These are phyloP conservation scores for Actinia tenebrosa DNA, from an alignment of 64 coral and sea anemone species.

Conservation along the genomic window DNA sequence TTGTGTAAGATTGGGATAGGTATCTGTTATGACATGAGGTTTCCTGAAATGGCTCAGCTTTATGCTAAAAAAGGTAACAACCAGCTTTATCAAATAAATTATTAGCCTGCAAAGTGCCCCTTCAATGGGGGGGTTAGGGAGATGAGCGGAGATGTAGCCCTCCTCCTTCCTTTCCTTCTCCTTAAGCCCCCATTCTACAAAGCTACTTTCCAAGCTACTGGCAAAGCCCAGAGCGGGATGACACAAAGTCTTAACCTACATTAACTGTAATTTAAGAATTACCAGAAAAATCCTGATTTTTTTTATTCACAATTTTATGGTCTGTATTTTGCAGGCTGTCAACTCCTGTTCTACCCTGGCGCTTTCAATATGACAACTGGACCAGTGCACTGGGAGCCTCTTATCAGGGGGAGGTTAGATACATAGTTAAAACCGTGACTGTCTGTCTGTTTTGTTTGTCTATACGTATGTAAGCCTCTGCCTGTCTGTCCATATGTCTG, in stretches of 20 bases:
- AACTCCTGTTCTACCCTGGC: constrained; percentile 88
- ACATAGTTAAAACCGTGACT: neutral
- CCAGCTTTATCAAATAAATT: neutral
- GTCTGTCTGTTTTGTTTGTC: too few relatives aligned
- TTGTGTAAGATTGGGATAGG: constrained; percentile 94
- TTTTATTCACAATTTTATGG: neutral
- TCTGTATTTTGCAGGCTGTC: constrained; percentile 47
- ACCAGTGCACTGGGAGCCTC: constrained; percentile 80
- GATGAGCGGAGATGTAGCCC: neutral
- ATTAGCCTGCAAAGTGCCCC: too few relatives aligned
- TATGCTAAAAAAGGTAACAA: constrained; percentile 78
- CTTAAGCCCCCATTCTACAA: too few relatives aligned
- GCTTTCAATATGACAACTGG: constrained; percentile 99
- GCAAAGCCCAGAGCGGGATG: too few relatives aligned
- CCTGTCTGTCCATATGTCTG: too few relatives aligned
- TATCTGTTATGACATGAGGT: constrained; percentile 94
- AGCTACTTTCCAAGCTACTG: too few relatives aligned
- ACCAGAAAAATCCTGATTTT: too few relatives aligned
- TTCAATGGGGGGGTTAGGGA: too few relatives aligned
- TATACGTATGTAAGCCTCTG: too few relatives aligned
- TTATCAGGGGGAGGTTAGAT: constrained; percentile 69
- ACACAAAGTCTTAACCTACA: too few relatives aligned
- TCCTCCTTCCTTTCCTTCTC: neutral
- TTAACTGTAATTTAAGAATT: too few relatives aligned
- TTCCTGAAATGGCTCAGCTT: constrained; percentile 84